Base-by-base conservation (phyloP, 2,797 vertebrate species). In the Brachymystax lenok region DNA sequence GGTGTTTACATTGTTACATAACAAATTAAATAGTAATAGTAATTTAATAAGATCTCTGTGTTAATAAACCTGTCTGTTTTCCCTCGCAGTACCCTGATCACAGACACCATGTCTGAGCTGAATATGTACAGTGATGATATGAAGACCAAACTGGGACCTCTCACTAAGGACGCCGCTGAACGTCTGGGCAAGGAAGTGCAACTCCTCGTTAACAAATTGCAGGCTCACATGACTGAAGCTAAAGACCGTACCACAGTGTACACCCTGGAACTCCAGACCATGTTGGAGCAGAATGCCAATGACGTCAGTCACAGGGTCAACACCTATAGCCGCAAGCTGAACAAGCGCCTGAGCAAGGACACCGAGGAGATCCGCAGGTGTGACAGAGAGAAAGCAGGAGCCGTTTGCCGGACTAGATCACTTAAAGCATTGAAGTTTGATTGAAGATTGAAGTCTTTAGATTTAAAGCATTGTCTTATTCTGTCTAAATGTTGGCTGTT, bases 271-370 rank as follows among this genome's bases (percentile, higher is more conserved):
- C 50, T 90, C 6, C 89, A 91, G 24, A 46, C 85, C 77, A 85
- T 92, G 90, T 19, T 94, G 81, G 87, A 89, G 76, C 94, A 94
- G 79, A 94, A 90, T 76, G 14, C 82, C 0, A 90, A 93, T 0
- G 88, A 91, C 1, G 78, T 93, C 68, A 86, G 84, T 14, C 75
- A 59, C 51, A 90, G 93, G 67, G 8, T 93, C 5, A 54, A 69
- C 74, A 74, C 81, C 8, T 92, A 92, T 81, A 76, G 89, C 74
- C 91, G 90, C 83, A 95, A 95, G 80, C 82, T 94, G 74, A 92
- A 87, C 79, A 94, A 93, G 46, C 88, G 92, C 4, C 73, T 95
- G 66, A 40, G 77, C 71, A 92, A 93, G 40, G 94, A 95, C 19
- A 67, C 83, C 0, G 90, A 93, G 21, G 92, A 92, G 73, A 88